Evolutionary conservation across 2,113 vertebrate genomes (phyloP).

Genomic region (Triplophysa tibetana): DNA sequence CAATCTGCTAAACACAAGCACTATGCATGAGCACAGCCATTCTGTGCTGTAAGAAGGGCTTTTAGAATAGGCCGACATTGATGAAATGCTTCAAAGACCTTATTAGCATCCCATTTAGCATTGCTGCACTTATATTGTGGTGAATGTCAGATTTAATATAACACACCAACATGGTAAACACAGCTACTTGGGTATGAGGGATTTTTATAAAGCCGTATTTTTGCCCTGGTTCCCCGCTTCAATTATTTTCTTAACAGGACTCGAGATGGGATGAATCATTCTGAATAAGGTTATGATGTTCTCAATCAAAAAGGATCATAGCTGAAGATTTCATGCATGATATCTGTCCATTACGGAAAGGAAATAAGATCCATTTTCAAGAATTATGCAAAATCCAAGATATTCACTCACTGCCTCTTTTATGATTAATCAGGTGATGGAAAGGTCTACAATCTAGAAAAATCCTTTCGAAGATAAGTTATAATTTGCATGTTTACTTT

Average conservation of each 20-base stretch:
- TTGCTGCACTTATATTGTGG: conserved; percentile 37
- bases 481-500: conserved; percentile 25
- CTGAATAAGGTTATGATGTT: conserved; percentile 34
- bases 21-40: background rate
- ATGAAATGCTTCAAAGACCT: conserved; percentile 49
- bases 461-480: conserved; percentile 15
- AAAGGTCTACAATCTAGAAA: conserved; percentile 23
- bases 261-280: conserved; percentile 37
- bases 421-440: conserved; percentile 49
- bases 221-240: conserved; percentile 37
- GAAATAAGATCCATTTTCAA: conserved; percentile 30
- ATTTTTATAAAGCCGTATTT: conserved; percentile 50
- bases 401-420: conserved; percentile 17
- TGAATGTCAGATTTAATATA: conserved; percentile 55
- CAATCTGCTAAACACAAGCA: background rate
- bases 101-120: conserved; percentile 36
- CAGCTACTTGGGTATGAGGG: conserved; percentile 51
- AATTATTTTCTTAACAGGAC: conserved; percentile 45
- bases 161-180: conserved; percentile 49
- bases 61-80: conserved; percentile 1
- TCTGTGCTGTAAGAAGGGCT: background rate
- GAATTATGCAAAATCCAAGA: conserved; percentile 19
- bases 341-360: conserved; percentile 37
- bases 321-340: conserved; percentile 47
- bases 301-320: conserved; percentile 47